A percentile compares a stretch with the other conserved stretches of the same genome.
Conservation (phyloP, 2,113 vertebrate genomes). For the Micronycteris hirsuta region DNA sequence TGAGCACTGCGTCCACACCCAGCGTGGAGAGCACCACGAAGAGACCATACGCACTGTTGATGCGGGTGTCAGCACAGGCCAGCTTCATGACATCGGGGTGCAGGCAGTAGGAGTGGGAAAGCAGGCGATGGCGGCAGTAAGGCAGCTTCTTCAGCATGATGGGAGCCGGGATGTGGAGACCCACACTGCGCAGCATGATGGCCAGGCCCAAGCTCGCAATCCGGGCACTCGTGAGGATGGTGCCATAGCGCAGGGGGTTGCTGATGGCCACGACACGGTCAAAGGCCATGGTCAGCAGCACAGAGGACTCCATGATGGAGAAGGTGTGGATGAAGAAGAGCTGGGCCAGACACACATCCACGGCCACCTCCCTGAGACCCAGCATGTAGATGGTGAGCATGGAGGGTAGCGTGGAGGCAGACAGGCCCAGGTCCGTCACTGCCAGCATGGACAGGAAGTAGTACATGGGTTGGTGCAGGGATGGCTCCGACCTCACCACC, state of each 20-base stretch:
- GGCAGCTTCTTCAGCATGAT: slow-evolving; percentile 48
- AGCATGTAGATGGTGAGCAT: slow-evolving; percentile 41
- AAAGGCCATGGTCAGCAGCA: slow-evolving; percentile 63
- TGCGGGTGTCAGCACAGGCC: background rate
- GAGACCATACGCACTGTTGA: slow-evolving; percentile 44
- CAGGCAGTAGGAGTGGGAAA: slow-evolving; percentile 58
- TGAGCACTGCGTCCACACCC: slow-evolving; percentile 55
- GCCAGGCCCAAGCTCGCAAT: background rate
- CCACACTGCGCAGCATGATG: background rate
- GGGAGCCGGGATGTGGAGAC: slow-evolving; percentile 1
- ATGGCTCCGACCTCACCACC: slow-evolving; percentile 56
- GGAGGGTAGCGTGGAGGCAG: slow-evolving; percentile 28
- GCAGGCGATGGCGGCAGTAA: background rate
- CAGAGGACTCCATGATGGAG: slow-evolving; percentile 63
- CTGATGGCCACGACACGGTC: slow-evolving; percentile 66
- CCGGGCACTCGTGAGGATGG: slow-evolving; percentile 12
- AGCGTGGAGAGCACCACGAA: slow-evolving; percentile 42
- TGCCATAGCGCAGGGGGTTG: slow-evolving; percentile 19
- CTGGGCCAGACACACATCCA: slow-evolving; percentile 48
- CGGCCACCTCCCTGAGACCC: background rate
- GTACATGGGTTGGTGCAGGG: slow-evolving; percentile 67
- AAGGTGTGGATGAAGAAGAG: slow-evolving; percentile 67
- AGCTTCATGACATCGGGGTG: slow-evolving; percentile 57
- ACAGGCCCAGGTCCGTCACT: slow-evolving; percentile 23
- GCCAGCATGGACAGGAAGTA: slow-evolving; percentile 53